These are phyloP conservation scores for Toxonevra muliebris DNA, from an alignment of 2,888 invertebrate genomes.

Conservation along the genomic window DNA sequence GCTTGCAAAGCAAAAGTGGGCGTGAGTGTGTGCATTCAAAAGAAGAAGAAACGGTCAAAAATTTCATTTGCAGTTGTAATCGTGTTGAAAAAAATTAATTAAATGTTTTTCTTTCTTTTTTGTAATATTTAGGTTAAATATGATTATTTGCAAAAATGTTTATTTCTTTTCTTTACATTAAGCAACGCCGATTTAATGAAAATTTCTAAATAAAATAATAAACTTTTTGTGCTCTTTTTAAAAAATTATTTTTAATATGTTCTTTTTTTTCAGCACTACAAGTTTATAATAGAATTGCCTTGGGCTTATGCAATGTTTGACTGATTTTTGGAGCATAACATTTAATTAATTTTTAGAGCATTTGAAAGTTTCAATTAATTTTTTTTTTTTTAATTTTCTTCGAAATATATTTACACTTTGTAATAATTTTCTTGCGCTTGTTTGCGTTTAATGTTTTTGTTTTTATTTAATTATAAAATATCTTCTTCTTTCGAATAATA, in stretches of 20 bases:
- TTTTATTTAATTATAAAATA: background rate
- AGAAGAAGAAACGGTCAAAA: conserved; percentile 6
- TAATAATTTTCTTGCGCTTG: background rate
- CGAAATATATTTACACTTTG: background rate
- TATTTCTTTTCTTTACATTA: background rate
- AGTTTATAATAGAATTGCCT: conserved; percentile 3
- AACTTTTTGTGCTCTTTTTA: background rate
- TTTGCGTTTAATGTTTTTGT: background rate
- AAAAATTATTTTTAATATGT: too few species aligned
- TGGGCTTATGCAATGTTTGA: conserved; percentile 29
- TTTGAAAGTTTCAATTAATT: background rate
- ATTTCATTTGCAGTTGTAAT: conserved; percentile 2
- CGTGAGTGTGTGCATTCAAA: conserved; percentile 23
- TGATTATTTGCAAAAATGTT: background rate
- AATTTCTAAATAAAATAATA: too few species aligned
- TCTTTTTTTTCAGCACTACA: background rate
- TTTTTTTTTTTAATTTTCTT: background rate
- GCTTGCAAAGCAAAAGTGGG: conserved; percentile 20
- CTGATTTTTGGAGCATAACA: background rate
- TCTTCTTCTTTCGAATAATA: too few species aligned
- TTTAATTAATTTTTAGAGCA: too few species aligned
- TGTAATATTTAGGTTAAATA: background rate
- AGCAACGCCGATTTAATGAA: too few species aligned
- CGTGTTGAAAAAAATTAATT: background rate
- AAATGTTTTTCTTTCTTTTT: background rate